Percentiles rank a stretch among this genome's conserved stretches.
Evolutionary conservation across 2,888 invertebrate species (phyloP).

Genomic region (Nemotelus pantherinus): DNA sequence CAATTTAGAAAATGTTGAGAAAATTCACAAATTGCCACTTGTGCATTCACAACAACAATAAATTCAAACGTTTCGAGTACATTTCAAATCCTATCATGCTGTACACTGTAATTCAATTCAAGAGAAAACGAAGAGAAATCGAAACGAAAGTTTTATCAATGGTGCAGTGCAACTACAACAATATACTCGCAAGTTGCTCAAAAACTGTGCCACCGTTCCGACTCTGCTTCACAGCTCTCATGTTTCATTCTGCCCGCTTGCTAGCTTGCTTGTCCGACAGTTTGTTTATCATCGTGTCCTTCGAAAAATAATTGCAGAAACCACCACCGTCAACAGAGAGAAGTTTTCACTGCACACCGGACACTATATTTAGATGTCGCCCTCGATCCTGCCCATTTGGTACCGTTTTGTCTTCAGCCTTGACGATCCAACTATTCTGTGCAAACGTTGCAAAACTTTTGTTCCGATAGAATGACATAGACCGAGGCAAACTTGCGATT

Average conservation of each 20-base stretch:
- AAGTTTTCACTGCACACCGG: neutral
- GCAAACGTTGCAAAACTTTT: slow-evolving; percentile 40
- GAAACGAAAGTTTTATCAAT: slow-evolving; percentile 35
- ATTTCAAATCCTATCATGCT: slow-evolving; percentile 35
- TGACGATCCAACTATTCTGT: slow-evolving; percentile 10
- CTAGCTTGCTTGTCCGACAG: neutral
- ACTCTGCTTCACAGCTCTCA: neutral
- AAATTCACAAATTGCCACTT: neutral
- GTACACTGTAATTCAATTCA: slow-evolving; percentile 28
- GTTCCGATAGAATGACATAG: neutral
- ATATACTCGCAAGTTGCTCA: neutral
- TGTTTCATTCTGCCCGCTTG: neutral
- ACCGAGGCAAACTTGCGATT: slow-evolving; percentile 5
- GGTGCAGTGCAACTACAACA: neutral
- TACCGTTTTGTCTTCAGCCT: neutral
- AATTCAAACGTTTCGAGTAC: slow-evolving; percentile 23
- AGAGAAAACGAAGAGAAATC: slow-evolving; percentile 24
- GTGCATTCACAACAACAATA: neutral
- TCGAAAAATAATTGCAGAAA: slow-evolving; percentile 31
- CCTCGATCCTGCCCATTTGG: slow-evolving; percentile 2
- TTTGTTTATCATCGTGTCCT: slow-evolving; percentile 31
- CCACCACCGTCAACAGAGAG: slow-evolving; percentile 1
- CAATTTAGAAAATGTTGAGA: neutral
- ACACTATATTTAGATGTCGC: neutral
- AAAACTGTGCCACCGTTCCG: slow-evolving; percentile 21